Evolutionary conservation across 2,797 vertebrate genomes (phyloP).

Genomic region (Malurus splendens): DNA sequence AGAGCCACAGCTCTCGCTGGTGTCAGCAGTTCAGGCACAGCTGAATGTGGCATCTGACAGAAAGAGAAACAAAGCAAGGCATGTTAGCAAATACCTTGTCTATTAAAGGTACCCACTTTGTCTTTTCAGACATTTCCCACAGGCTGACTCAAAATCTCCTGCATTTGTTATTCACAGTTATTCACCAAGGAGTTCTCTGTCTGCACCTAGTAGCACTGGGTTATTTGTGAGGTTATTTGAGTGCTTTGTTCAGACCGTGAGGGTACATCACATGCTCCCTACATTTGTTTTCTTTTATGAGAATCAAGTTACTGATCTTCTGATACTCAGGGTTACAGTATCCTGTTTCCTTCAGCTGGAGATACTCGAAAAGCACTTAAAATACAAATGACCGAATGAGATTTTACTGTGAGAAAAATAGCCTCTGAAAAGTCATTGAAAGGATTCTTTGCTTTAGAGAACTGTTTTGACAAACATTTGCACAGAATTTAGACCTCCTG

Average conservation of each 20-base stretch:
- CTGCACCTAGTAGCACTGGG: background rate
- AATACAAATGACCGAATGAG: background rate
- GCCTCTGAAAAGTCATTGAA: background rate
- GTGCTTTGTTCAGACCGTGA: background rate
- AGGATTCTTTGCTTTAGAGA: background rate
- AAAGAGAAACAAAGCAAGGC: conserved; percentile 1
- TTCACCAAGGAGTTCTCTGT: background rate
- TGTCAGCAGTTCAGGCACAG: background rate
- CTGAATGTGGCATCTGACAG: background rate
- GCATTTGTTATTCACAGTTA: background rate
- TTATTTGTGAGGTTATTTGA: background rate
- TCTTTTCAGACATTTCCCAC: background rate
- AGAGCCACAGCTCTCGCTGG: background rate
- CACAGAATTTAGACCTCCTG: background rate
- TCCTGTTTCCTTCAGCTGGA: background rate
- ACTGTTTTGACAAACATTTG: background rate
- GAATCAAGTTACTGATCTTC: background rate
- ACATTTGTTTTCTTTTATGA: background rate
- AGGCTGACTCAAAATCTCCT: background rate
- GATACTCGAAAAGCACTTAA: background rate
- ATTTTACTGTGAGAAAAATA: background rate
- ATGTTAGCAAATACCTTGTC: background rate
- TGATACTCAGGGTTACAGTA: background rate
- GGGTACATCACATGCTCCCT: background rate
- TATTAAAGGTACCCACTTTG: background rate